phyloP scores from a whole-genome alignment of 30 jellyfish, hydroid and myxozoan species.

The Cassiopea xamachana region DNA sequence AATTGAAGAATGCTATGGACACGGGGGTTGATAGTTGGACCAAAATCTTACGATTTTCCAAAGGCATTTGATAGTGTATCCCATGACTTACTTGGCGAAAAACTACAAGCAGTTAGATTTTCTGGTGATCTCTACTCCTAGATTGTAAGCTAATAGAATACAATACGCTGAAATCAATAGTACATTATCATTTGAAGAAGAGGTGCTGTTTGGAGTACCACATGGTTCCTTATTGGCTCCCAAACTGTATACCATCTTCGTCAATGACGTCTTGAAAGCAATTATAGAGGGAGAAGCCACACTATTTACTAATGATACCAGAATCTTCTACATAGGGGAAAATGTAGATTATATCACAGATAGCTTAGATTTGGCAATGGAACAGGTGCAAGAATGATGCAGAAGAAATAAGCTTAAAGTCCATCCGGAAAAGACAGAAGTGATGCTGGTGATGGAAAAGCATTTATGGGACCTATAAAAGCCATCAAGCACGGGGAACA shows the following conservation, averaged over 20 bases:
- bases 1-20: constrained; percentile 52
- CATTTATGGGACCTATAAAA: constrained; percentile 38
- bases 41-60: constrained; percentile 30
- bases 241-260: constrained; percentile 41
- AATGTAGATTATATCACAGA: constrained; percentile 20
- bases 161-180: constrained; percentile 20
- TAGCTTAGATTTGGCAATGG: constrained; percentile 41
- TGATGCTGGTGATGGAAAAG: constrained; percentile 46
- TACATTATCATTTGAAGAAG: not conserved
- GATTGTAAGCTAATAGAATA: constrained; percentile 55
- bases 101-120: constrained; percentile 70
- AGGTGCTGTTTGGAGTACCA: constrained; percentile 32
- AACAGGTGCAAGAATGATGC: constrained; percentile 37
- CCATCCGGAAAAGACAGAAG: constrained; percentile 57
- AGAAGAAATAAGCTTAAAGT: constrained; percentile 44
- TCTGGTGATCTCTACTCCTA: constrained; percentile 54
- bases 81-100: constrained; percentile 63
- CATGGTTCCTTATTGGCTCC: constrained; percentile 38
- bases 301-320: constrained; percentile 27
- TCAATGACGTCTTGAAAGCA: constrained; percentile 27
- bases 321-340: constrained; percentile 34
- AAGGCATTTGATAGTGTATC: constrained; percentile 76
- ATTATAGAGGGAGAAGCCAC: constrained; percentile 23
- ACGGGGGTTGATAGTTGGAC: constrained; percentile 44
- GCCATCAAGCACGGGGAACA: constrained; percentile 33